Conservation (phyloP, 2,113 vertebrate genomes). For the Neomonachus schauinslandi region DNA sequence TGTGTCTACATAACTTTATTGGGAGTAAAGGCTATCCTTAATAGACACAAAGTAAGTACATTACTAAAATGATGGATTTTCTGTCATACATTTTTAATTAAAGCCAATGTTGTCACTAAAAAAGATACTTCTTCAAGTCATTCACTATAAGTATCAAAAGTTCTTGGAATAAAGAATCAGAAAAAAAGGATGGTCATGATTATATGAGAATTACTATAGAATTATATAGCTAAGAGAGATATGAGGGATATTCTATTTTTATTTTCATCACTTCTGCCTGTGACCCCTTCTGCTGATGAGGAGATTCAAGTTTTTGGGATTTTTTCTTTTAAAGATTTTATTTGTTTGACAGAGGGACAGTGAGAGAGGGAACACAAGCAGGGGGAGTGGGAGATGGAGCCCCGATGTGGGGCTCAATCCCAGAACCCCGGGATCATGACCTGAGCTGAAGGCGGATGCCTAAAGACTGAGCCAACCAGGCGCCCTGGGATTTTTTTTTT, state of each 20-base stretch:
- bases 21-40: constrained; percentile 63
- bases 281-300: not conserved
- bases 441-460: no score
- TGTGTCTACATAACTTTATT: constrained; percentile 60
- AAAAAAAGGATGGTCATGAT: not conserved
- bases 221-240: not conserved
- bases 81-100: constrained; percentile 75
- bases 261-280: not conserved
- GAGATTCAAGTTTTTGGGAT: accelerated
- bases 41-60: constrained; percentile 64
- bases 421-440: no score
- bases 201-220: not conserved
- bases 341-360: no score
- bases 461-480: no score
- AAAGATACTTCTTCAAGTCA: constrained; percentile 60
- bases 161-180: constrained; percentile 39
- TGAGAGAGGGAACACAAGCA: no score
- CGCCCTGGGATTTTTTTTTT: not conserved
- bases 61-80: constrained; percentile 75
- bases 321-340: not conserved
- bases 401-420: no score
- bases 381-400: no score
- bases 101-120: constrained; percentile 56
- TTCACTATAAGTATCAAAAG: constrained; percentile 52
- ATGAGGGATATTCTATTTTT: not conserved